Percentiles rank a stretch among this genome's conserved stretches.
These are phyloP conservation scores for Phalacrocorax pelagicus DNA, from an alignment of 2,113 vertebrate species.

Conservation along the genomic window DNA sequence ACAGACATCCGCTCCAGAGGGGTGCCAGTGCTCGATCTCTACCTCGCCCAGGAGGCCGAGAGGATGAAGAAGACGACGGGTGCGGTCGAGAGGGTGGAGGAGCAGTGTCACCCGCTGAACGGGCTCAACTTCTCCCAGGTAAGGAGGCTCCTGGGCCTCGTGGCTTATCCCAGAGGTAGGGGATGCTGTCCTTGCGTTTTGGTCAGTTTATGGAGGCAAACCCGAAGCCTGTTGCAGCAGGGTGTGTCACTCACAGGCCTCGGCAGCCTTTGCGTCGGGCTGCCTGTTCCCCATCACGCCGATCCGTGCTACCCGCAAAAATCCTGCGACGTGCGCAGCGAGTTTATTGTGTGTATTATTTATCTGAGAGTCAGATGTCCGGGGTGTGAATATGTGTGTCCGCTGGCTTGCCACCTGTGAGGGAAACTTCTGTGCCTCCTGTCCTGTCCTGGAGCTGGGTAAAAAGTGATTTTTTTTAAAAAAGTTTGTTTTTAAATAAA, in stretches of 20 bases:
- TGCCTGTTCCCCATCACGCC: fast-evolving
- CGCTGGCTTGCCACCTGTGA: background rate
- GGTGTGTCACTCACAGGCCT: fast-evolving
- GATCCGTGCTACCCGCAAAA: background rate
- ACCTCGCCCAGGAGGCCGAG: slow-evolving; percentile 94
- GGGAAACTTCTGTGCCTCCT: background rate
- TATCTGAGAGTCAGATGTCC: background rate
- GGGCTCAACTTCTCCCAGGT: slow-evolving; percentile 98
- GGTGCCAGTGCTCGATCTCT: slow-evolving; percentile 92
- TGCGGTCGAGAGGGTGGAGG: slow-evolving; percentile 93
- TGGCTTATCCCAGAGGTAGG: background rate
- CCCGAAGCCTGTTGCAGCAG: background rate
- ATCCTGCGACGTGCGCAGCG: fast-evolving
- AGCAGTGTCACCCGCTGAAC: slow-evolving; percentile 95
- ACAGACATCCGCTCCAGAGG: slow-evolving; percentile 92
- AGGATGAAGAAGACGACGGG: slow-evolving; percentile 90
- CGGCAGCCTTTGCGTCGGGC: background rate
- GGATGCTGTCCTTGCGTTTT: fast-evolving
- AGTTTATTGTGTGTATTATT: background rate
- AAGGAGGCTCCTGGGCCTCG: slow-evolving; percentile 2
- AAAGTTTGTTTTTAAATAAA: slow-evolving; percentile 32
- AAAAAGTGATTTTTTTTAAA: background rate
- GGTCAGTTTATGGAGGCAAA: background rate
- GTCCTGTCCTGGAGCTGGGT: background rate
- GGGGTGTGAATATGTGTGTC: background rate